Evolutionary conservation across 2,113 vertebrate species (phyloP).

Genomic region (Glaucidium brasilianum): DNA sequence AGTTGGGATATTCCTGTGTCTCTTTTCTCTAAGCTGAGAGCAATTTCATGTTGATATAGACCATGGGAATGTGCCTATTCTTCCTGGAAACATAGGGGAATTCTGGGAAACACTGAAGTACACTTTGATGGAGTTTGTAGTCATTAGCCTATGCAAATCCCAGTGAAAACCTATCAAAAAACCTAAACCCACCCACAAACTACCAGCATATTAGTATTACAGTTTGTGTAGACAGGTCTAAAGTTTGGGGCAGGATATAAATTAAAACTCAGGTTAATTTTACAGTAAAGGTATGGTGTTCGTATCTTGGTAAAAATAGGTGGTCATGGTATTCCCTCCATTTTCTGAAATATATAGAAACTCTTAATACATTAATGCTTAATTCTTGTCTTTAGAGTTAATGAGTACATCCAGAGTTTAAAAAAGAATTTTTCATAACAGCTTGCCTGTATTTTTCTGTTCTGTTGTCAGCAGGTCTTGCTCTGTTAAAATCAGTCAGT

Average conservation of each 20-base stretch:
- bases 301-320: background rate
- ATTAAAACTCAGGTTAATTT: background rate
- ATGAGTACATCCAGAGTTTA: background rate
- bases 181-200: background rate
- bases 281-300: background rate
- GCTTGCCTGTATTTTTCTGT: background rate
- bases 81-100: background rate
- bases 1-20: background rate
- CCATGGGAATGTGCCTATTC: background rate
- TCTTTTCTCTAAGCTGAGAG: background rate
- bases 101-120: background rate
- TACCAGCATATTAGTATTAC: background rate
- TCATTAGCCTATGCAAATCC: background rate
- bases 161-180: background rate
- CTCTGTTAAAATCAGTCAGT: background rate
- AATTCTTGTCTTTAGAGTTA: background rate
- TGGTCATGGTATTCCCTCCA: background rate
- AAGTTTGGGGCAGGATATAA: background rate
- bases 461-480: background rate
- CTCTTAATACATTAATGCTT: background rate
- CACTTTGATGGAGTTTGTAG: background rate
- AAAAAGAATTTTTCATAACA: background rate
- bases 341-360: background rate
- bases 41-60: background rate
- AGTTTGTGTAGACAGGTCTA: background rate